These are phyloP conservation scores for Myotis yumanensis DNA, from an alignment of 2,113 vertebrate species.

Conservation along the genomic window DNA sequence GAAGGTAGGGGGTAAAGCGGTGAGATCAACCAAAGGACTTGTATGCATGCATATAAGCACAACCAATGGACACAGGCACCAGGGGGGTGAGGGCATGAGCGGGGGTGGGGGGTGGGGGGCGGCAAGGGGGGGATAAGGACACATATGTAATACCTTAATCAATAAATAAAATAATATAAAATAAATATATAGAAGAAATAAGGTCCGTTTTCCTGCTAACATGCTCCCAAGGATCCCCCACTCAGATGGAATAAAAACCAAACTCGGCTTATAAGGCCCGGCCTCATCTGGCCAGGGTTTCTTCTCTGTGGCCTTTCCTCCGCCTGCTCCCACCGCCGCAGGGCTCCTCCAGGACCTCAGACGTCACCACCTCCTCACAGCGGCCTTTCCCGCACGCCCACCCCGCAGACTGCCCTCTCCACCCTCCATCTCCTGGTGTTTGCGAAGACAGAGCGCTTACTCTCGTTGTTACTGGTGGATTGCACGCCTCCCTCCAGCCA, in stretches of 20 bases:
- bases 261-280: background rate
- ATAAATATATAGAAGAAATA: background rate
- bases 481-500: background rate
- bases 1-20: too few species aligned
- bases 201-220: background rate
- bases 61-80: too few species aligned
- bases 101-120: too few species aligned
- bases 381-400: background rate
- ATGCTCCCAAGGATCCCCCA: background rate
- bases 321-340: background rate
- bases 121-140: too few species aligned
- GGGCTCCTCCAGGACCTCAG: background rate
- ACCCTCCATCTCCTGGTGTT: background rate
- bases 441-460: background rate
- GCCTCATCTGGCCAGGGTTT: background rate
- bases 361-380: background rate
- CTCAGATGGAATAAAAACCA: background rate
- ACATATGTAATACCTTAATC: too few species aligned
- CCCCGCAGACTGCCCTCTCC: background rate
- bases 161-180: too few species aligned
- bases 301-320: background rate
- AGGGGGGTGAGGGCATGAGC: too few species aligned
- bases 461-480: background rate
- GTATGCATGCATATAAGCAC: too few species aligned
- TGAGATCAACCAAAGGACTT: too few species aligned